Evolutionary conservation across 2,113 vertebrate species (phyloP), one percentile per base, ranked within the genome.

Genomic region (Thymallus thymallus): DNA sequence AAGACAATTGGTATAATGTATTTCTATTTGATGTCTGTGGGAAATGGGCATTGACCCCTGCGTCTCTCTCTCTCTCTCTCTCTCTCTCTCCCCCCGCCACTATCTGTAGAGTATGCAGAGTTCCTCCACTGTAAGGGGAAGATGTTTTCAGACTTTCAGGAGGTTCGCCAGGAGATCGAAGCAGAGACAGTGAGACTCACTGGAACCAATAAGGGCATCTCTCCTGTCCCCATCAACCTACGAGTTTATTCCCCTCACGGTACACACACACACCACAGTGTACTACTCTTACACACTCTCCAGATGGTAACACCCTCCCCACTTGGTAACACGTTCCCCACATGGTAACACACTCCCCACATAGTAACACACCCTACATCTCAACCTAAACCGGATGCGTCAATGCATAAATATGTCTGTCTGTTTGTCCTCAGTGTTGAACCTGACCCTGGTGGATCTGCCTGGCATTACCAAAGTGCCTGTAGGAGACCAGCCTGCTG

Each of bases 381-480:
- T 46, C 61, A 29, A 23, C 22, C 48, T 14, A n/a, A 2, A 2
- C 12, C 32, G 18, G 29, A 9, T 61, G 51, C 51, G 10, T 41
- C 35, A 41, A 10, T 41, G 35, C 35, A 41, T 51, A 18, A 18
- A 16, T 16, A 51, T 72, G 32, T 56, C 4, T 68, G 13, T 68
- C 68, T 29, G 67, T 68, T 69, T 58, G 60, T 84, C 65, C 79
- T 68, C 72, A 98, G 96, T 97, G 77, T 85, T 98, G 76, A 96
- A 96, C 86, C 88, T 98, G 83, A 97, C 96, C 46, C 92, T 98
- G 0, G 95, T 98, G 20, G 95, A 98, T 84, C 87, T 98, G 71
- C 95, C 95, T 1, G 96, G 95, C 71, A 96, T 97, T 78, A 96
- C 96, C 41, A 98, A 98, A 87, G 94, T 99, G 71, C 96, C 97